Evolutionary conservation across 2,888 invertebrate species (phyloP), one percentile per base, ranked within the genome.

Genomic region (Stenodema calcarata): DNA sequence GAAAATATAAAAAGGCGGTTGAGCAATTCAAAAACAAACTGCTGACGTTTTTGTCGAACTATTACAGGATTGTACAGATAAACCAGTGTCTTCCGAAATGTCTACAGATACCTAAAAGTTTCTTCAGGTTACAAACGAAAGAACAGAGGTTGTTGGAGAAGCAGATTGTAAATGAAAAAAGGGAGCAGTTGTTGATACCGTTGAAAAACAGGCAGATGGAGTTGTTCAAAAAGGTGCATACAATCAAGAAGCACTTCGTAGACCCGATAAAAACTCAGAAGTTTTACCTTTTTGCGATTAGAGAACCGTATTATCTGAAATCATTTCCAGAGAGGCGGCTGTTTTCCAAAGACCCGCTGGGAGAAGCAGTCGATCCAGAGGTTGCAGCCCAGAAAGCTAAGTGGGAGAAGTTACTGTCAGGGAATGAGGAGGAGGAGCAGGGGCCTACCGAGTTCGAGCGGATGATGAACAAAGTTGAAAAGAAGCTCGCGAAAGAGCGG

Each of bases 301-400:
- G 42, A 11, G 11, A 27, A 41, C 82, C 82, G 2, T 18, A 69
- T 41, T 82, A 69, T 41, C 42, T 82, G 11, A 82, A 82, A 14
- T 82, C 82, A 11, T 82, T 82, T 41, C 82, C 82, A 6, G 82
- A 82, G 47, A 62, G 69, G 27, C 54, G 35, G 41, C 41, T 82
- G 14, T 82, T 82, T 27, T 18, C 82, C 1, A 23, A 35, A 4
- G 69, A 82, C 41, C 82, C 82, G 11, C 35, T 69, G 11, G 41
- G 6, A 30, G 69, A 62, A n/a, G 41, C 35, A n/a, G 23, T 23
- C 0, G 41, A 54, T 11, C 30, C 30, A 0, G 69, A 41, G 11
- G 42, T 41, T 11, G 12, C 14, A 1, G n/a, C 11, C 2, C 41
- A 18, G 14, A 41, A 82, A 69, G 42, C 69, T 3, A 0, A 23